A percentile compares a stretch with the other conserved stretches of the same genome.
These are phyloP conservation scores for Cerastis leucographa DNA, from an alignment of 2,888 invertebrate species.

Conservation along the genomic window DNA sequence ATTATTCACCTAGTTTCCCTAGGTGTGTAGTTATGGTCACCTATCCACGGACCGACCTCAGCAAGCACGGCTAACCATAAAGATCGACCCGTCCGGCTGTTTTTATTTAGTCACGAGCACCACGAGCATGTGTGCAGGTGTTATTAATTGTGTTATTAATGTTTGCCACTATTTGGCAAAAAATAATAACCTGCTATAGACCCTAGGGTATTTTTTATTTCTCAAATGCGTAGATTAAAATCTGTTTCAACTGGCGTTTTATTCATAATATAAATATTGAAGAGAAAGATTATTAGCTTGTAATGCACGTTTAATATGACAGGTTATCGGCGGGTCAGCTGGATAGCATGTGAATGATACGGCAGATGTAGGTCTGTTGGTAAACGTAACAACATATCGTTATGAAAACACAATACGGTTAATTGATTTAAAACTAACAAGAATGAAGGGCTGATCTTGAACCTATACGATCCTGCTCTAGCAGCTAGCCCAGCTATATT, in stretches of 20 bases:
- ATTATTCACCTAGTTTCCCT: too few relatives aligned
- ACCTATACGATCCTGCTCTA: background rate
- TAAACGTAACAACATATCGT: slow-evolving; percentile 20
- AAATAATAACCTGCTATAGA: too few relatives aligned
- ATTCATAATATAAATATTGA: slow-evolving; percentile 16
- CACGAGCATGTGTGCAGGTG: too few relatives aligned
- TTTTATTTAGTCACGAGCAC: too few relatives aligned
- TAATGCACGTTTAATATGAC: slow-evolving; percentile 27
- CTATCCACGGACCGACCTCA: too few relatives aligned
- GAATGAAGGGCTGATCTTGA: background rate
- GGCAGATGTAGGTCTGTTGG: slow-evolving; percentile 23
- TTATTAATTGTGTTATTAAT: too few relatives aligned
- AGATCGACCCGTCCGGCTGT: too few relatives aligned
- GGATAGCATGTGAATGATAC: slow-evolving; percentile 43
- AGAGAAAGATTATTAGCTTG: slow-evolving; percentile 45
- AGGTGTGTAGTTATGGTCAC: too few relatives aligned
- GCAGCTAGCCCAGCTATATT: background rate
- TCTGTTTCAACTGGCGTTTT: background rate
- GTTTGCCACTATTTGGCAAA: too few relatives aligned
- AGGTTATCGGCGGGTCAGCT: slow-evolving; percentile 59
- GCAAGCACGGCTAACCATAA: too few relatives aligned
- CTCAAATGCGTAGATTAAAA: slow-evolving; percentile 2
- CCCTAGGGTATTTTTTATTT: slow-evolving; percentile 4
- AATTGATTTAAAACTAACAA: background rate
- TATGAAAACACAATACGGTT: background rate